phyloP scores from a whole-genome alignment of 2,113 vertebrate species.

The Atractosteus spatula region DNA sequence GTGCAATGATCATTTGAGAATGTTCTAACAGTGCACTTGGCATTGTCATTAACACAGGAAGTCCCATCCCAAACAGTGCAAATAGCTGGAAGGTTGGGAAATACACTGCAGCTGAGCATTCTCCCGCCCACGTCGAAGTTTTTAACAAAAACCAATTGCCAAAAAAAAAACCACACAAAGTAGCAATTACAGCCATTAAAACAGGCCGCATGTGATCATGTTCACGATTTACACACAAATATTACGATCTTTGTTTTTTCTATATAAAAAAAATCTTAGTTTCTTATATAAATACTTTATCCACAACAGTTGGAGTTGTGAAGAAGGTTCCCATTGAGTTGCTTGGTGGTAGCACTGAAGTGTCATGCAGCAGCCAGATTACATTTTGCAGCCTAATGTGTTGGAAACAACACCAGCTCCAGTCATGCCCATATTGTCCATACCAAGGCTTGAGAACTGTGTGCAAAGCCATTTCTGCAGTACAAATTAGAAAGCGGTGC shows the following conservation, averaged over 20 bases:
- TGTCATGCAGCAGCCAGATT: slow-evolving; percentile 42
- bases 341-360: slow-evolving; percentile 68
- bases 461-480: slow-evolving; percentile 28
- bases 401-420: slow-evolving; percentile 32
- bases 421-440: slow-evolving; percentile 61
- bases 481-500: not conserved
- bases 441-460: slow-evolving; percentile 59
- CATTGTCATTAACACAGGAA: slow-evolving; percentile 52
- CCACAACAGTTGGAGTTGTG: slow-evolving; percentile 55
- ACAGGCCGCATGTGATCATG: slow-evolving; percentile 45
- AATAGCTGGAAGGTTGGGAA: slow-evolving; percentile 66
- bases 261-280: slow-evolving; percentile 29
- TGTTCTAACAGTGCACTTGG: slow-evolving; percentile 62
- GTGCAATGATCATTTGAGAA: slow-evolving; percentile 46
- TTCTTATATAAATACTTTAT: slow-evolving; percentile 87
- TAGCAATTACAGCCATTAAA: slow-evolving; percentile 71
- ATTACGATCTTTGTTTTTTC: slow-evolving; percentile 13
- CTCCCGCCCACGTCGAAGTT: slow-evolving; percentile 57
- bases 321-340: slow-evolving; percentile 64
- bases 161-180: slow-evolving; percentile 64
- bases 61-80: slow-evolving; percentile 55
- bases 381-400: slow-evolving; percentile 42
- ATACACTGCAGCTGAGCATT: slow-evolving; percentile 61
- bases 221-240: slow-evolving; percentile 20
- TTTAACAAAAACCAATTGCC: slow-evolving; percentile 61